phyloP scores from a whole-genome alignment of 2,888 invertebrate species.

The Sympetrum striolatum region DNA sequence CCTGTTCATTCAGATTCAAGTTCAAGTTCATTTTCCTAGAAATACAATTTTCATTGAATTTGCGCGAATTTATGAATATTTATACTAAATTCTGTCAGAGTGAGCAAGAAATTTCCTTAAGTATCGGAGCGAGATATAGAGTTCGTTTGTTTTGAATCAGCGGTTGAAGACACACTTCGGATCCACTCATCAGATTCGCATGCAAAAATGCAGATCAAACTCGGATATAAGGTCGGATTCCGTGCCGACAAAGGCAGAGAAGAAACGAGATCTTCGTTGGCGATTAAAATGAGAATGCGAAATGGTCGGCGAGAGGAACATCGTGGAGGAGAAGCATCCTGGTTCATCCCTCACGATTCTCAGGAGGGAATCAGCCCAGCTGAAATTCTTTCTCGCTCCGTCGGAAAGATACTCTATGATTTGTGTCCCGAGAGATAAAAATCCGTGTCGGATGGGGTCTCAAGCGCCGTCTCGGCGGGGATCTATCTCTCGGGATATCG shows the following conservation, averaged over 20 bases:
- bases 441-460: not conserved
- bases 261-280: not conserved
- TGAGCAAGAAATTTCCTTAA: no score
- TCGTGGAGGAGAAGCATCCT: not conserved
- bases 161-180: no score
- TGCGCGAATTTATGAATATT: no score
- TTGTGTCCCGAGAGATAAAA: not conserved
- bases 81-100: no score
- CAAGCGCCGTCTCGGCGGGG: not conserved
- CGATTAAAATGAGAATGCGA: not conserved
- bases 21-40: no score
- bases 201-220: no score
- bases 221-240: no score
- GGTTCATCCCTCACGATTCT: not conserved
- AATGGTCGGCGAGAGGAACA: not conserved
- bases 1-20: no score
- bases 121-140: no score
- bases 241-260: not conserved
- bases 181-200: no score
- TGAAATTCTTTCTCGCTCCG: not conserved
- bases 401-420: not conserved
- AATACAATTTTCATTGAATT: no score
- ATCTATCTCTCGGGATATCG: not conserved
- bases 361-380: not conserved
- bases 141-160: no score